phyloP scores from a whole-genome alignment of 2,797 vertebrate species.

The Masticophis lateralis region DNA sequence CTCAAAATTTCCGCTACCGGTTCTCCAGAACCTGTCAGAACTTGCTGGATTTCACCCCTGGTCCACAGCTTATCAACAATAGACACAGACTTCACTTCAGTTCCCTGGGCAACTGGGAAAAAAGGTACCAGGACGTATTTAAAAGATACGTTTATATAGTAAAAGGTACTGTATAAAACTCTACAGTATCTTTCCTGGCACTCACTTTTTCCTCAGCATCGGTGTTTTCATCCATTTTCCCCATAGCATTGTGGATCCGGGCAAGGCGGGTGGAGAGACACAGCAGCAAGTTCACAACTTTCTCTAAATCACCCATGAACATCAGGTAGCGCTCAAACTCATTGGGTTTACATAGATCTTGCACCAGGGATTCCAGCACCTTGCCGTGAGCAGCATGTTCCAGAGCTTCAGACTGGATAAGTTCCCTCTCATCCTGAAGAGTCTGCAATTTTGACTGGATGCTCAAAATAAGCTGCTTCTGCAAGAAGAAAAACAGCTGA shows the following conservation, averaged over 20 bases:
- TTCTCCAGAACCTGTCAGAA: too few species aligned
- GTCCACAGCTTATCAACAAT: neutral
- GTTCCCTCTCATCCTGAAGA: constrained; percentile 67
- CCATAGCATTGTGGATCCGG: constrained; percentile 86
- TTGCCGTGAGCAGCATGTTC: constrained; percentile 64
- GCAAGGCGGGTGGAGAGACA: constrained; percentile 88
- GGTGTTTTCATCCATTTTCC: constrained; percentile 71
- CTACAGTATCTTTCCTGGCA: rapidly evolving
- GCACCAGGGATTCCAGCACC: constrained; percentile 73
- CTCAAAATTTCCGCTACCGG: too few species aligned
- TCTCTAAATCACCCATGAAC: constrained; percentile 91
- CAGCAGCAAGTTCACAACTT: constrained; percentile 90
- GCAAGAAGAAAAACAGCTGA: neutral
- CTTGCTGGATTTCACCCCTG: neutral
- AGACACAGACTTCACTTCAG: neutral
- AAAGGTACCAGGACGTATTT: rapidly evolving
- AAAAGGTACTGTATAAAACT: too few species aligned
- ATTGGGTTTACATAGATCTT: constrained; percentile 72
- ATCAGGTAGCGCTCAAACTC: constrained; percentile 85
- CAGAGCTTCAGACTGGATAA: constrained; percentile 67
- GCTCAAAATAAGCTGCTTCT: constrained; percentile 76
- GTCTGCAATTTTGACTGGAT: constrained; percentile 72
- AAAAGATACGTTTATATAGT: neutral
- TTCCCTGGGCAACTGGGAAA: neutral
- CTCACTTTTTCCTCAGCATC: constrained; percentile 89